Base-by-base conservation (phyloP, 2,113 vertebrate genomes). In the Polypterus bichir region DNA sequence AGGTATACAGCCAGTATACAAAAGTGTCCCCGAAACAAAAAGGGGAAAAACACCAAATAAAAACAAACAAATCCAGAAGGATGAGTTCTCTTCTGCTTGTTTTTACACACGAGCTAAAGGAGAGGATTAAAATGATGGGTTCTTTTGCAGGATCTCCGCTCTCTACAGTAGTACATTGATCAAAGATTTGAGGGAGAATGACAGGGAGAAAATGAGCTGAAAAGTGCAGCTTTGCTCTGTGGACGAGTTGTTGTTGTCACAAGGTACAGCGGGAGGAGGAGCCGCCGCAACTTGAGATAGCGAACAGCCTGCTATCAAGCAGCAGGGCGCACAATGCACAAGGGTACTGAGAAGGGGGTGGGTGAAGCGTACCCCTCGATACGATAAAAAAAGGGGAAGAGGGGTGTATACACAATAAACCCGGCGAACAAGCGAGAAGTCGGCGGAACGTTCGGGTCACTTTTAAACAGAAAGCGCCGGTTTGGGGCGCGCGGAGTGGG, bases 221-320 rank as follows among this genome's bases (percentile, higher is more conserved):
- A 89, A 94, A 94, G 92, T 93, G 91, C 91, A 77, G 81, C 84
- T 79, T 45, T 76, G 87, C 86, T 87, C 83, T 85, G 86, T 84
- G 88, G 89, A 88, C 92, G 90, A 88, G 88, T 93, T 95, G 92
- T 96, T 94, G 90, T 97, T 94, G 93, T 97, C 92, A 94, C 92
- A 92, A 88, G 91, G 91, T 85, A 80, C 87, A 79, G 88, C 79
- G 81, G 90, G 83, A 53, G 84, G 94, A 83, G 93, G 93, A 95
- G 93, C 92, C 85, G 89, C 77, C 86, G 87, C 89, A 90, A 91
- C 82, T 87, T 81, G 79, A 85, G 81, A 82, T 83, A 78, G 78
- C 27, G 27, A 27, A 27, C 51, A 52, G 74, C 84, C 88, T 89
- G 86, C 88, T 27, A 27, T 27, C 27, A 27, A 27, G 27, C 27